Evolutionary conservation across 2,797 vertebrate species (phyloP).

Genomic region (Tokudaia muenninki): DNA sequence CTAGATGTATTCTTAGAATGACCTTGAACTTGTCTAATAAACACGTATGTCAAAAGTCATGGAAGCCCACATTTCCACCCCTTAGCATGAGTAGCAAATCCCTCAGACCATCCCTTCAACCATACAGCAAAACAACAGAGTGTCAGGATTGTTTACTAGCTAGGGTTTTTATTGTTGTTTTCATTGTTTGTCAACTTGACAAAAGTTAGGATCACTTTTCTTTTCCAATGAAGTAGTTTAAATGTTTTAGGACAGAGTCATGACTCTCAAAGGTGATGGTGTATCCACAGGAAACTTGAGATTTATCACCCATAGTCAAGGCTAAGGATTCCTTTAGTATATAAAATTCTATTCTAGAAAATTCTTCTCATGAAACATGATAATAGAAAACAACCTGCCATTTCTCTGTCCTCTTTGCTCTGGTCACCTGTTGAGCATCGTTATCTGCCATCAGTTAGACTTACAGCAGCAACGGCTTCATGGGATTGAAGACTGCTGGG

Average conservation of each 20-base stretch:
- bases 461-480: not conserved
- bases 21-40: not conserved
- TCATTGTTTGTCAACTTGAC: not conserved
- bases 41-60: not conserved
- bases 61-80: not conserved
- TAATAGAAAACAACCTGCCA: not conserved
- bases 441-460: not conserved
- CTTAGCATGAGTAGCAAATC: not conserved
- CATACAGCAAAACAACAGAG: not conserved
- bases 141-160: not conserved
- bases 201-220: not conserved
- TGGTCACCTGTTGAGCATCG: not conserved
- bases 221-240: not conserved
- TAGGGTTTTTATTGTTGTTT: not conserved
- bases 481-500: not conserved
- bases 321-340: not conserved
- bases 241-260: not conserved
- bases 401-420: not conserved
- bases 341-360: not conserved
- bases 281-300: not conserved
- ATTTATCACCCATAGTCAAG: not conserved
- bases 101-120: not conserved
- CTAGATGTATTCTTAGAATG: not conserved
- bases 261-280: not conserved
- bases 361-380: not conserved